Conservation (phyloP, 2,888 invertebrate genomes). For the Lagria hirta region DNA sequence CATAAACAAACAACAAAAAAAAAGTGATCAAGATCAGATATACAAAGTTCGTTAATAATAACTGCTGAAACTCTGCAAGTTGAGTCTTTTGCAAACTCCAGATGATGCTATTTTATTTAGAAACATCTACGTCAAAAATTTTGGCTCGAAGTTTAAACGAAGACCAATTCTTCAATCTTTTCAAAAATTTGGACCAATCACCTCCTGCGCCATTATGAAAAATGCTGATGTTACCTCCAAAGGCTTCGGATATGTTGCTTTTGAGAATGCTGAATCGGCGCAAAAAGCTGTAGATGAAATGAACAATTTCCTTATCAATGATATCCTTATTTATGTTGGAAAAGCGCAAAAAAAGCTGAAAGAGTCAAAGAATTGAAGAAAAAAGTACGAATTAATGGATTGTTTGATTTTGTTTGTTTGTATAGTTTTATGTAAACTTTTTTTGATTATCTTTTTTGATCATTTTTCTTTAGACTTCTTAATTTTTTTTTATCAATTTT, state of each 20-base stretch:
- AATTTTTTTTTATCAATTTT: too few relatives aligned
- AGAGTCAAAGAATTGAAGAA: conserved; percentile 93
- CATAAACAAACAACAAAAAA: too few relatives aligned
- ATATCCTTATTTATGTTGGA: conserved; percentile 86
- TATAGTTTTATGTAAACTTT: too few relatives aligned
- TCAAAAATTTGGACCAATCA: conserved; percentile 87
- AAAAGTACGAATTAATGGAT: too few relatives aligned
- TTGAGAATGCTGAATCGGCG: conserved; percentile 91
- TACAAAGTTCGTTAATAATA: too few relatives aligned
- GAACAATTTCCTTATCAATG: conserved; percentile 80
- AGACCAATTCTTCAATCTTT: conserved; percentile 88
- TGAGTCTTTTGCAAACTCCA: too few relatives aligned
- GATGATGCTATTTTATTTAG: too few relatives aligned
- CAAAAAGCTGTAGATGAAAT: conserved; percentile 89
- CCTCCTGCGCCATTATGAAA: conserved; percentile 89
- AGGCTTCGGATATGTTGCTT: conserved; percentile 99
- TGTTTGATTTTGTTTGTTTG: too few relatives aligned
- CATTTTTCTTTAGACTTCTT: too few relatives aligned
- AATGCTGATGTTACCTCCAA: conserved; percentile 90
- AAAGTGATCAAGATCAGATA: too few relatives aligned
- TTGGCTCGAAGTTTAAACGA: conserved; percentile 89
- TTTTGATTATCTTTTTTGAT: too few relatives aligned
- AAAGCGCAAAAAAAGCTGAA: conserved; percentile 98
- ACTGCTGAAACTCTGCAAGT: too few relatives aligned
- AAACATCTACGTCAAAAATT: conserved; percentile 99